Evolutionary conservation across 2,888 invertebrate species (phyloP), one percentile per base, ranked within the genome.

Genomic region (Norana najaformis): DNA sequence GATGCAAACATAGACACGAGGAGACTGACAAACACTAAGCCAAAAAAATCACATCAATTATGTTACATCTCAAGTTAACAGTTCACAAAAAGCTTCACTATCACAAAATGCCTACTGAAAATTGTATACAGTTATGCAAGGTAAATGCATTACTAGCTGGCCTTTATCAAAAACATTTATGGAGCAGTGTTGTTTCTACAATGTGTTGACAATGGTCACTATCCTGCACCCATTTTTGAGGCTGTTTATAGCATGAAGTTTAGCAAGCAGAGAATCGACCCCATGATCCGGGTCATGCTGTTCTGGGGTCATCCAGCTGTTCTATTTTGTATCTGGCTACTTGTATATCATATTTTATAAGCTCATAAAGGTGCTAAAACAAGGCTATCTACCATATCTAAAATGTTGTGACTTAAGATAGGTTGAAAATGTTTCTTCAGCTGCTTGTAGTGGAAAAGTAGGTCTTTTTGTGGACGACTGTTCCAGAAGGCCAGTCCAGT

Each of bases 1-100:
- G 98, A 96, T 36, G 98, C 97, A 93, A 97, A 96, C 93, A 98
- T 95, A 1, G 98, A 96, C 38, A 89, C 90, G 18, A 90, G 90
- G 88, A 92, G 90, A 82, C 92, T 92, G 89, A 91, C 90, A 16
- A 91, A 83, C 53, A 92, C 92, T 92, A 85, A 69, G 16, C 90
- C 14, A 91, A 91, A 37, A 90, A 35, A 90, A 91, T 91, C 35
- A 89, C 38, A 90, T 14, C 13, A 69, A 36, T n/a, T n/a, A 82
- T 20, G 34, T 38, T 16, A 82, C n/a, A 47, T 38, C 88, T 53
- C 83, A 35, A 83, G n/a, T 35, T 83, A 36, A 83, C 36, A 36
- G 85, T 37, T 85, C 85, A 85, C 37, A 69, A 30, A n/a, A 69
- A 69, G 8, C 8, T 69, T 16, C n/a, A 13, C 53, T 53, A 30